Base-by-base conservation (phyloP, 2,797 vertebrate species). In the Hemibagrus guttatus region DNA sequence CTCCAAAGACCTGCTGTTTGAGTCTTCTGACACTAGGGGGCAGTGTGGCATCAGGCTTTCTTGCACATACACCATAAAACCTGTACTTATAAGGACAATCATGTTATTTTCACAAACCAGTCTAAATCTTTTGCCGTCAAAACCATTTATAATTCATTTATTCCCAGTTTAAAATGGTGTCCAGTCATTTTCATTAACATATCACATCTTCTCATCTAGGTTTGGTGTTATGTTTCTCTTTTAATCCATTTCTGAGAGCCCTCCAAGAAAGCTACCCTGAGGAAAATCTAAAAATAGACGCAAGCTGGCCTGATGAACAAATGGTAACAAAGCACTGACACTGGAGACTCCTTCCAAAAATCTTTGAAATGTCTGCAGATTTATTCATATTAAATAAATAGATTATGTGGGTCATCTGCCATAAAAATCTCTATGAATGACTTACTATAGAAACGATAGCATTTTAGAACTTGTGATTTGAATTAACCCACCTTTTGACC, bases 21-120 rank as follows among this genome's bases (percentile, higher is more conserved):
- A 63, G 6, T 16, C 59, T 31, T 31, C 4, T 11, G 46, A 46
- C 89, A 85, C 74, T 26, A 88, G 90, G 63, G 72, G 88, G 87
- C 83, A 82, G 69, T 69, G 49, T 78, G 69, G 69, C 68, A 78
- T 49, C 81, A 84, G 12, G 21, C 58, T n/a, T 78, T 56, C 46
- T 84, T 42, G 0, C 28, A 13, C 64, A 52, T 66, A 13, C 28
- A 4, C 12, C 61, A 3, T 19, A 52, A 42, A 19, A 46, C 59
- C 23, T 2, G 23, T 17, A 54, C 52, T 63, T 31, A 54, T 39
- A 61, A 28, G 17, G 17, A 56, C 31, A 35, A 52, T 6, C 54
- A 58, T 11, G 35, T 35, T 35, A 23, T 35, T 23, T 58, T 35
- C 9, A 39, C 2, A 28, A 56, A 78, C 1, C 35, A 80, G 5